Conservation (phyloP, 2,797 vertebrate genomes). For the Enteromius paludinosus region DNA sequence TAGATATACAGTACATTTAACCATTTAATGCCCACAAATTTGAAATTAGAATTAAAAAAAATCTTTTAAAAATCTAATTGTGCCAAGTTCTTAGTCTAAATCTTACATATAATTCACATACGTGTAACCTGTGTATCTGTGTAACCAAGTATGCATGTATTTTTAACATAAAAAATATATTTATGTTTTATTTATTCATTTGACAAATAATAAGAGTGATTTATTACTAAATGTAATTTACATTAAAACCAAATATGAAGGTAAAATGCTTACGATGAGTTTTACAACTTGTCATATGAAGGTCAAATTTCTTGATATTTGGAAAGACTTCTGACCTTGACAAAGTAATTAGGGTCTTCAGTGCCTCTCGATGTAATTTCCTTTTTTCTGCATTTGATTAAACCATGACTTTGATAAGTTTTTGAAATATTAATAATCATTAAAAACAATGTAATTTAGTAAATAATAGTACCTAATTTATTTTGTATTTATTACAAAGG, state of each 20-base stretch:
- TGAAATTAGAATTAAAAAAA: not conserved
- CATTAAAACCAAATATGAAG: not conserved
- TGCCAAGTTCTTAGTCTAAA: not conserved
- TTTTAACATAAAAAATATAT: no score
- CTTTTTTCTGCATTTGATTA: not conserved
- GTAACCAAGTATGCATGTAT: no score
- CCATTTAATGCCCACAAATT: not conserved
- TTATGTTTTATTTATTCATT: no score
- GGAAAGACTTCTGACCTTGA: not conserved
- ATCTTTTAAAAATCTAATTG: not conserved
- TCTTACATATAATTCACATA: not conserved
- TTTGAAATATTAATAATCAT: not conserved
- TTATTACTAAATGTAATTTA: not conserved
- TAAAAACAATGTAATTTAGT: not conserved
- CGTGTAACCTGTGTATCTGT: not conserved
- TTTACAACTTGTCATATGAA: not conserved
- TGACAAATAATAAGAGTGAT: no score
- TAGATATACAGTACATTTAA: not conserved
- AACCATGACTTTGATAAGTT: not conserved
- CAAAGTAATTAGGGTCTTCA: not conserved
- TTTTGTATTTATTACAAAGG: not conserved
- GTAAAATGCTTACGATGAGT: not conserved
- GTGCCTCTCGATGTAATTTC: not conserved
- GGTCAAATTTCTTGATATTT: not conserved
- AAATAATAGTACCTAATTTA: not conserved